Percentiles rank a stretch among this genome's conserved stretches.
These are phyloP conservation scores for Platysternon megacephalum DNA, from an alignment of 2,113 vertebrate species.

Conservation along the genomic window DNA sequence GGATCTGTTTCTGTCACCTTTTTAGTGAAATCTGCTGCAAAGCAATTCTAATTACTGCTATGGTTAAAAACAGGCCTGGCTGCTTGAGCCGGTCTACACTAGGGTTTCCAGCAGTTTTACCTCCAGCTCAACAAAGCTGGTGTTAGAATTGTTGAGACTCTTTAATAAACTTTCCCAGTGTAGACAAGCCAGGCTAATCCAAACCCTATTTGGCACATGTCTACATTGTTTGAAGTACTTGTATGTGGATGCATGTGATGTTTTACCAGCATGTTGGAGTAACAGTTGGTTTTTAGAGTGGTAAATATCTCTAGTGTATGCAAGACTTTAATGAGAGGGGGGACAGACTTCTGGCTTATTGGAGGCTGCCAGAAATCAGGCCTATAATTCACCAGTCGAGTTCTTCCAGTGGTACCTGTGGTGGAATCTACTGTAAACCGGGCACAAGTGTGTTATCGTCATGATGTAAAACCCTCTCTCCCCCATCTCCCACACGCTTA, in stretches of 20 bases:
- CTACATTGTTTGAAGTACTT: background rate
- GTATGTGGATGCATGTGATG: background rate
- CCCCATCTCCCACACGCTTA: background rate
- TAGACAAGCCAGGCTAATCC: background rate
- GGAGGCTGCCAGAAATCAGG: rapidly evolving
- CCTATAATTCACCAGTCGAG: background rate
- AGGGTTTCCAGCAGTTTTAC: background rate
- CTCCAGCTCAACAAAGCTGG: background rate
- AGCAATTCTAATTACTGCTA: background rate
- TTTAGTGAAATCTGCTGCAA: background rate
- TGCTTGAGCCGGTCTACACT: background rate
- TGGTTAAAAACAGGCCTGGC: background rate
- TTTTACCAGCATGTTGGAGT: background rate
- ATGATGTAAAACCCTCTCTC: background rate
- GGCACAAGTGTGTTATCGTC: background rate
- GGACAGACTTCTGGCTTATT: background rate
- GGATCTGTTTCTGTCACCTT: background rate
- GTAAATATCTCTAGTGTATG: background rate
- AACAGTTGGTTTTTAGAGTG: background rate
- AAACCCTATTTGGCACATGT: background rate
- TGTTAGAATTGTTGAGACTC: background rate
- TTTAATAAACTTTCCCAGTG: background rate
- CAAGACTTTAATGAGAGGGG: background rate
- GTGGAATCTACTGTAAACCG: background rate
- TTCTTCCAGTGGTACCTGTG: background rate